Percentiles rank a stretch among this genome's conserved stretches.
Evolutionary conservation across 2,888 invertebrate genomes (phyloP).

Genomic region (Chloromyia formosa): DNA sequence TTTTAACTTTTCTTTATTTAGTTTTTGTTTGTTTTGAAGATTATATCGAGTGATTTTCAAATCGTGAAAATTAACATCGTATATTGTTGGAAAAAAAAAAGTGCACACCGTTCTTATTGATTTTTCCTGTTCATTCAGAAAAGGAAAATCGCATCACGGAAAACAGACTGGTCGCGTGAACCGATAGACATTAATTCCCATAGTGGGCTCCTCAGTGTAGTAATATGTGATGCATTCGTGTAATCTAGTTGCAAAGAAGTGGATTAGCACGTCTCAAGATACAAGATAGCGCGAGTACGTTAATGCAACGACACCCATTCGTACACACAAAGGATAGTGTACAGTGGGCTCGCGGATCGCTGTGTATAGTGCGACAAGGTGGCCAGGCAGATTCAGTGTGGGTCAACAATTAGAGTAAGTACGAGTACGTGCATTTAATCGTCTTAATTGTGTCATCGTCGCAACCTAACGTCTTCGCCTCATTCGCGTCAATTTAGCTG

Average conservation of each 20-base stretch:
- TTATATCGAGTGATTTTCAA: constrained; percentile 14
- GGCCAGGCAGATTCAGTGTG: constrained; percentile 20
- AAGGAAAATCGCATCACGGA: not conserved
- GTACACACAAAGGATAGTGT: constrained; percentile 30
- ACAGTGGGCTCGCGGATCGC: not conserved
- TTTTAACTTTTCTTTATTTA: no score
- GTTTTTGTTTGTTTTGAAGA: not conserved
- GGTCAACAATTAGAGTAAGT: constrained; percentile 29
- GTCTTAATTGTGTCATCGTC: constrained; percentile 24
- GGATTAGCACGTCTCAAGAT: constrained; percentile 26
- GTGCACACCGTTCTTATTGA: constrained; percentile 13
- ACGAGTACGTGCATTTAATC: constrained; percentile 12
- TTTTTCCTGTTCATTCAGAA: constrained; percentile 17
- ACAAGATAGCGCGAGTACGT: not conserved
- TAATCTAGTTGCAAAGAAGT: constrained; percentile 33
- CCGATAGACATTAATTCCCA: not conserved
- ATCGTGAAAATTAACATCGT: constrained; percentile 12
- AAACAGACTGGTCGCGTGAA: not conserved
- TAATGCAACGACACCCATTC: constrained; percentile 13
- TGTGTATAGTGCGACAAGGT: constrained; percentile 31
- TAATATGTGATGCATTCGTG: constrained; percentile 7
- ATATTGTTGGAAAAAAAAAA: not conserved
- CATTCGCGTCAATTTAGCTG: constrained; percentile 3
- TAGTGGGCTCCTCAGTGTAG: not conserved
- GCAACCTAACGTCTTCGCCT: not conserved